Conservation (phyloP, 2,113 vertebrate species). For the Benitochromis conjunctus region DNA sequence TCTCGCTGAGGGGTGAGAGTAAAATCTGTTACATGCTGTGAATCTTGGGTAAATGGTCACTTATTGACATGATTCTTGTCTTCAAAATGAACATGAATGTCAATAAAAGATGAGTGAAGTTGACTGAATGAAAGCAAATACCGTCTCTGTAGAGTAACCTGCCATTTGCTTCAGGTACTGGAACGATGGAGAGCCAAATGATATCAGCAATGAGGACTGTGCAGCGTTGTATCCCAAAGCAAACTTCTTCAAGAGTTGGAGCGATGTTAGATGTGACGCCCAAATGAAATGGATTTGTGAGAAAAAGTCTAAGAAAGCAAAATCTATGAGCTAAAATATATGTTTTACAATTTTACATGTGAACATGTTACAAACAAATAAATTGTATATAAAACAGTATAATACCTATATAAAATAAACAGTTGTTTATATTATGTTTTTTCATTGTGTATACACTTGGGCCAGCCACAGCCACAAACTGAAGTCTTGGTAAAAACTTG, state of each 20-base stretch:
- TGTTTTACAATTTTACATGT: not conserved
- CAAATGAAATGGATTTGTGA: constrained; percentile 61
- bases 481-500: too few relatives aligned
- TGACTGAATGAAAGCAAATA: not conserved
- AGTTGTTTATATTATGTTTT: too few relatives aligned
- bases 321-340: not conserved
- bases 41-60: not conserved
- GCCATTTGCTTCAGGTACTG: constrained; percentile 44
- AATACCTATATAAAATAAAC: too few relatives aligned
- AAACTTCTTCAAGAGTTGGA: constrained; percentile 52
- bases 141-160: not conserved
- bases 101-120: not conserved
- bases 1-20: constrained; percentile 21
- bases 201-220: constrained; percentile 22
- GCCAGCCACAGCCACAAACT: too few relatives aligned
- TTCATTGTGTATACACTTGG: too few relatives aligned
- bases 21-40: not conserved
- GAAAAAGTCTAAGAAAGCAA: not conserved
- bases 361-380: not conserved
- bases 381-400: not conserved
- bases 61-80: not conserved
- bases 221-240: not conserved
- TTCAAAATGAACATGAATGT: not conserved
- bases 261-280: not conserved
- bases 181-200: constrained; percentile 47